Evolutionary conservation across 1,140 invertebrate species (phyloP).

Genomic region (Drosophila malerkotliana): DNA sequence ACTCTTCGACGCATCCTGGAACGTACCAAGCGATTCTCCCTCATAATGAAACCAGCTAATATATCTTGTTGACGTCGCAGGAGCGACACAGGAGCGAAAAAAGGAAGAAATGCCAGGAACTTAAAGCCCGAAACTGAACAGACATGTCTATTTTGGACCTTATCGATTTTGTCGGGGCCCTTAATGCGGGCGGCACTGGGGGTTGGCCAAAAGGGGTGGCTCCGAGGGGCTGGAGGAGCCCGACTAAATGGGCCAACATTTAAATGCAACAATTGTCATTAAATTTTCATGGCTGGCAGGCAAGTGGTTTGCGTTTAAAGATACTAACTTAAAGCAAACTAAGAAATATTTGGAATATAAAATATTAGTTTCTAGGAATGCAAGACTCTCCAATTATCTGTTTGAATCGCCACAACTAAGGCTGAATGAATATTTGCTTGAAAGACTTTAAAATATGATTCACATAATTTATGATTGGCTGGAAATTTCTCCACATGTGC

Average conservation of each 20-base stretch:
- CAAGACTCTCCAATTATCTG: conserved; percentile 3
- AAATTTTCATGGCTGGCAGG: conserved; percentile 48
- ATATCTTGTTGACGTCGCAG: conserved; percentile 67
- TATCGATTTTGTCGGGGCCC: conserved; percentile 67
- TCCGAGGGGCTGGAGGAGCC: conserved; percentile 15
- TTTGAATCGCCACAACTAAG: conserved; percentile 12
- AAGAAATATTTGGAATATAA: neutral
- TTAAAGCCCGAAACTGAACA: conserved; percentile 33
- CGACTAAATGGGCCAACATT: conserved; percentile 64
- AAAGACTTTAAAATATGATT: conserved; percentile 38
- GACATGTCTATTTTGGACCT: conserved; percentile 74
- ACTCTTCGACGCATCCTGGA: conserved; percentile 50
- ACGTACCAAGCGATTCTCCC: conserved; percentile 10
- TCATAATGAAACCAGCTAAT: conserved; percentile 75
- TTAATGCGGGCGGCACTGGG: conserved; percentile 6
- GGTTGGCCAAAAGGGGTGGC: conserved; percentile 6
- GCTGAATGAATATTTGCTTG: conserved; percentile 4
- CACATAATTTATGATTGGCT: conserved; percentile 34
- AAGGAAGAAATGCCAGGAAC: neutral
- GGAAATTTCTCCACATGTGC: conserved; percentile 18
- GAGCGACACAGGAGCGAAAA: conserved; percentile 33
- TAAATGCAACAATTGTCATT: conserved; percentile 80
- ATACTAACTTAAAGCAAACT: conserved; percentile 31
- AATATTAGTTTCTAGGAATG: neutral
- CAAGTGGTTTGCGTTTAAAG: conserved; percentile 14